Evolutionary conservation across 2,888 invertebrate genomes (phyloP).

Genomic region (Oscheius sp.): DNA sequence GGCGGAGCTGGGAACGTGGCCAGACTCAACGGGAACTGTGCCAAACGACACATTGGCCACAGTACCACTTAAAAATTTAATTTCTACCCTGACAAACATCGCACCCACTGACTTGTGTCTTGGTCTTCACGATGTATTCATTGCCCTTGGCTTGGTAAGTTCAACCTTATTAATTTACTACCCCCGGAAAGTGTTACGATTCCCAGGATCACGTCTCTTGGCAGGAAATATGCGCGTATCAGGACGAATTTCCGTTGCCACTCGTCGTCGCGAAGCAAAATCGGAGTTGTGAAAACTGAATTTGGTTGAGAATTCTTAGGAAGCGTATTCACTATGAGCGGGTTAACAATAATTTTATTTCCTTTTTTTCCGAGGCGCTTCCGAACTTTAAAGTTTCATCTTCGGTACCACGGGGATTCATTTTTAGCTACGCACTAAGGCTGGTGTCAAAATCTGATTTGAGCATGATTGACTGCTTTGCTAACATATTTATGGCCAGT

Average conservation of each 20-base stretch:
- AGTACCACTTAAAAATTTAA: slow-evolving; percentile 15
- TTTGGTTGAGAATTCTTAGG: not conserved
- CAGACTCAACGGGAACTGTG: slow-evolving; percentile 41
- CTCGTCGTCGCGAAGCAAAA: slow-evolving; percentile 25
- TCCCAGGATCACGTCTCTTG: slow-evolving; percentile 16
- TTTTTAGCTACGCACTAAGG: too few species aligned
- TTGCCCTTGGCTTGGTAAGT: slow-evolving; percentile 67
- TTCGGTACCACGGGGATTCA: too few species aligned
- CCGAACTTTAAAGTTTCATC: too few species aligned
- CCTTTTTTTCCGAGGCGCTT: too few species aligned
- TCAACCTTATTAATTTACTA: not conserved
- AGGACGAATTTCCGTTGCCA: slow-evolving; percentile 33
- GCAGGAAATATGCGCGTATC: slow-evolving; percentile 36
- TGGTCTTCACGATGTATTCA: slow-evolving; percentile 69
- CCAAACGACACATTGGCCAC: slow-evolving; percentile 2
- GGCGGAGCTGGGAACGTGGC: slow-evolving; percentile 50
- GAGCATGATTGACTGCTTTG: slow-evolving; percentile 22
- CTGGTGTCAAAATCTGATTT: slow-evolving; percentile 14
- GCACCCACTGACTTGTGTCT: slow-evolving; percentile 58
- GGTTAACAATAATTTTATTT: not conserved
- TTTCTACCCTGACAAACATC: slow-evolving; percentile 18
- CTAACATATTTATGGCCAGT: slow-evolving; percentile 4
- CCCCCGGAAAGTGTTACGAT: not conserved
- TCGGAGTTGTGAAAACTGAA: slow-evolving; percentile 15
- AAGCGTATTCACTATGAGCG: not conserved